phyloP scores from a whole-genome alignment of 1,140 invertebrate species.

The Pogonus chalceus region DNA sequence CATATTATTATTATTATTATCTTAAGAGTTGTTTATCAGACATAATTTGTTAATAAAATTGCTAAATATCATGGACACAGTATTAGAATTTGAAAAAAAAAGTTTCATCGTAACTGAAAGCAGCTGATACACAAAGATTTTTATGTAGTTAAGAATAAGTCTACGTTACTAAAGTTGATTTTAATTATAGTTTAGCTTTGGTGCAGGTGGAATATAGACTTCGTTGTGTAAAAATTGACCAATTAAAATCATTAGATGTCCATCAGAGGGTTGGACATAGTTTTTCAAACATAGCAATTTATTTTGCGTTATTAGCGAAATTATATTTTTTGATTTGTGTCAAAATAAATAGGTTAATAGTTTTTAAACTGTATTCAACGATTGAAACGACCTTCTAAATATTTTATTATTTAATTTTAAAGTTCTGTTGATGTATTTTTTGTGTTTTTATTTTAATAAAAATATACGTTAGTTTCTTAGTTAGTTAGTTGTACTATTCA shows the following conservation, averaged over 20 bases:
- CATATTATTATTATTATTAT: not conserved
- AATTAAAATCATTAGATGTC: not conserved
- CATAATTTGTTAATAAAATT: not conserved
- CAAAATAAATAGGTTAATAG: too few species aligned
- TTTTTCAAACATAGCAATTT: too few species aligned
- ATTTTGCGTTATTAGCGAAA: too few species aligned
- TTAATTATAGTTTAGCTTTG: not conserved
- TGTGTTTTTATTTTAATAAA: too few species aligned
- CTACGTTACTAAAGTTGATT: not conserved
- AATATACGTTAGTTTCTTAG: too few species aligned
- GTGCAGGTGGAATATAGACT: not conserved
- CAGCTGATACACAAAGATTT: constrained; percentile 1
- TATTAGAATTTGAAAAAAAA: not conserved
- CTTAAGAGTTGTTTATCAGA: not conserved
- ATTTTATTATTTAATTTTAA: too few species aligned
- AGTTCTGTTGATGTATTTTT: too few species aligned
- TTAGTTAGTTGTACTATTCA: too few species aligned
- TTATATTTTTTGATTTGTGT: too few species aligned
- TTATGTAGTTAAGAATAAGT: not conserved
- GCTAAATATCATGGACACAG: not conserved
- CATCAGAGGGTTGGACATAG: too few species aligned
- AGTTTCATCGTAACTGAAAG: not conserved
- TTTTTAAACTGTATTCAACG: too few species aligned
- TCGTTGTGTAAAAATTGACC: not conserved
- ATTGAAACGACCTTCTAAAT: too few species aligned